Percentiles rank a stretch among this genome's conserved stretches.
These are phyloP conservation scores for Chroicocephalus ridibundus DNA, from an alignment of 2,113 vertebrate species.

Conservation along the genomic window DNA sequence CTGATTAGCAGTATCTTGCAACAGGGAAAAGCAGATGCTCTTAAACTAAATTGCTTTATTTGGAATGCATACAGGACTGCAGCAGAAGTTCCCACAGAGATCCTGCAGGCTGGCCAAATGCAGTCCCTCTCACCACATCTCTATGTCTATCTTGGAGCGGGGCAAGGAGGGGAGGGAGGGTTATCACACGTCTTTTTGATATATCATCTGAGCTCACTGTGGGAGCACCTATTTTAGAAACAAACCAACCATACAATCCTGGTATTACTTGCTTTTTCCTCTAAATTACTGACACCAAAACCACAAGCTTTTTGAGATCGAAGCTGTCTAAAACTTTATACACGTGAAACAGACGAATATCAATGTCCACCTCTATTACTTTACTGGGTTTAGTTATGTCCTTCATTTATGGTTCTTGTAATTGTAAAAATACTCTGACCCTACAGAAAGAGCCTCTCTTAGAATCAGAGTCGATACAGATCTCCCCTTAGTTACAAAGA, in stretches of 20 bases:
- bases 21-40: conserved; percentile 57
- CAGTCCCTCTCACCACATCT: not conserved
- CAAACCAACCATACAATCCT: not conserved
- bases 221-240: conserved; percentile 1
- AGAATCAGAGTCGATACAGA: not conserved
- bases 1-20: conserved; percentile 36
- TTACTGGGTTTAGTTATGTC: not conserved
- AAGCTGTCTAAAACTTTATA: not conserved
- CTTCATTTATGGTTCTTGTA: not conserved
- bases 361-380: not conserved
- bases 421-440: not conserved
- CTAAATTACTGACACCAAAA: not conserved
- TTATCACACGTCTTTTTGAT: not conserved
- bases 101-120: not conserved
- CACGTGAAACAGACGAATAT: not conserved
- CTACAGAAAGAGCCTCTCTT: not conserved
- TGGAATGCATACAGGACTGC: conserved; percentile 35
- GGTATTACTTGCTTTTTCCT: not conserved
- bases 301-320: not conserved
- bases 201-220: not conserved
- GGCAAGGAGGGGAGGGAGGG: rapidly evolving
- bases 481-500: not conserved
- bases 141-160: not conserved
- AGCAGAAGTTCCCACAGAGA: conserved; percentile 51
- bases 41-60: conserved; percentile 52